Base-by-base conservation (phyloP, 2,888 invertebrate species). In the Agriopis leucophaearia region DNA sequence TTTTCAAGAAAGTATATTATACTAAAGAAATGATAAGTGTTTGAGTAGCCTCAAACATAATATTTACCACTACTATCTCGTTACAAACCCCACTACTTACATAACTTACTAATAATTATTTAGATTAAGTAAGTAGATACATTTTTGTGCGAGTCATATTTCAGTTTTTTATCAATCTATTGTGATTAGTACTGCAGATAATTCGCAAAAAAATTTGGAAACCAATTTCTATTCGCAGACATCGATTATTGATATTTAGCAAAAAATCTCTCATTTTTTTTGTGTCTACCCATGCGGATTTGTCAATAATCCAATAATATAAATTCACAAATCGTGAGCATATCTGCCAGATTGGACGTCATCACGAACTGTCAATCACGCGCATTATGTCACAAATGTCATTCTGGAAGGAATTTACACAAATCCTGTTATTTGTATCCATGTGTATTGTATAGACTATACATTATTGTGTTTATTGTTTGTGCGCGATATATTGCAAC, bases 391-490 rank as follows among this genome's bases (percentile, higher is more conserved):
- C 74, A 70, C 74, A 77, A 77, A 78, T 74, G 82, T 79, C 82
- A 80, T 78, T 74, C 74, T 75, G 42, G 60, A 70, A 44, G 74
- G 76, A 78, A 75, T 81, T 77, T 71, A 72, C 63, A 71, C 71
- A 70, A 84, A 85, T 82, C 80, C 71, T 77, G 78, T 82, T 81
- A 83, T 78, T 82, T 73, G 77, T 80, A 81, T 79, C 81, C 78
- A 79, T 82, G 81, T 77, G 81, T 79, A 79, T 81, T 80, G 73
- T 75, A 72, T 74, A 73, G 61, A 71, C 79, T 77, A 74, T 74
- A 76, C 78, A 74, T 81, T 81, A 77, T 52, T 27, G n/a, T 35
- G 45, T 59, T 27, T 36, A 18, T 10, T 35, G 10, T 15, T 6
- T 13, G n/a, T n/a, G n/a, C 12, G 44, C 6, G n/a, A n/a, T n/a